A percentile compares a stretch with the other conserved stretches of the same genome.
Evolutionary conservation across 2,113 vertebrate species (phyloP).

Genomic region (Engraulis encrasicolus): DNA sequence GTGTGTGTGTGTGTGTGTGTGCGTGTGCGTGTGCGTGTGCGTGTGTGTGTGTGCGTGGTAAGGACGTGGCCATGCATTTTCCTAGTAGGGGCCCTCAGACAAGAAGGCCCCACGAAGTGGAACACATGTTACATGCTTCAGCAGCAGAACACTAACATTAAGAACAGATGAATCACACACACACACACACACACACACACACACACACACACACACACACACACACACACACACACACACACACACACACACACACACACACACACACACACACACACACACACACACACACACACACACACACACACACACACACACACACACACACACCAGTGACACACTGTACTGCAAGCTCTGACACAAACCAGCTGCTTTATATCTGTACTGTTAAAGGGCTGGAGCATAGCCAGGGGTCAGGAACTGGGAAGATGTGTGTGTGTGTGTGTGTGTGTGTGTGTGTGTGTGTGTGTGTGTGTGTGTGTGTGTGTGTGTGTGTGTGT

Average conservation of each 20-base stretch:
- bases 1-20: no score
- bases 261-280: background rate
- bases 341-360: conserved; percentile 46
- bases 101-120: background rate
- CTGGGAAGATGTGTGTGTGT: background rate
- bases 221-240: background rate
- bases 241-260: background rate
- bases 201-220: background rate
- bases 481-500: background rate
- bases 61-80: no score
- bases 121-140: background rate
- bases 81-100: no score
- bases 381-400: background rate
- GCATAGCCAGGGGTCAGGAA: background rate
- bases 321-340: conserved; percentile 40
- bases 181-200: no score
- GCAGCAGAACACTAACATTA: no score
- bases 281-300: background rate
- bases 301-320: conserved; percentile 4
- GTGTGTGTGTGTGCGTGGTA: no score
- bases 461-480: background rate
- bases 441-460: conserved; percentile 6
- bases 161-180: no score
- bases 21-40: no score
- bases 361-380: background rate